phyloP scores from a whole-genome alignment of 2,888 invertebrate species.

The Tenthredo distinguenda region DNA sequence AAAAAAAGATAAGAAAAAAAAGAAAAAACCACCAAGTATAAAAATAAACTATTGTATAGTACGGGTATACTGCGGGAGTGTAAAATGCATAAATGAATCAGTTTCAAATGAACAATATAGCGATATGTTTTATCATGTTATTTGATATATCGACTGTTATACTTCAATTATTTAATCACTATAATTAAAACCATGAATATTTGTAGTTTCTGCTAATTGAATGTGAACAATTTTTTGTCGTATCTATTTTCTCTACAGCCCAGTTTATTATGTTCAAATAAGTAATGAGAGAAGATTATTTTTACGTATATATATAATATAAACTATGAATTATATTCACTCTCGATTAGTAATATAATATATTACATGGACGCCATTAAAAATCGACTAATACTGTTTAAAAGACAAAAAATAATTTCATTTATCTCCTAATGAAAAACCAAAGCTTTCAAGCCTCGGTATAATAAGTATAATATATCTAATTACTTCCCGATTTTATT shows the following conservation, averaged over 20 bases:
- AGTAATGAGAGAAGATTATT: not conserved
- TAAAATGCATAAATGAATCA: not conserved
- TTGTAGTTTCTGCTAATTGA: not conserved
- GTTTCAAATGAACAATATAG: not conserved
- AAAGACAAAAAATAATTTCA: constrained; percentile 29
- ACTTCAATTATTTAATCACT: not conserved
- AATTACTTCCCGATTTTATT: constrained; percentile 2
- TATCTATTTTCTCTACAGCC: not conserved
- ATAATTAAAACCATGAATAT: not conserved
- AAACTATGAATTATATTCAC: constrained; percentile 7
- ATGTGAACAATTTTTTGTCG: not conserved
- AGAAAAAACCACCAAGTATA: not conserved
- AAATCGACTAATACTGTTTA: constrained; percentile 25
- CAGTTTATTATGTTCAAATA: not conserved
- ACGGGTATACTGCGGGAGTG: not conserved
- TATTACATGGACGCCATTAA: constrained; percentile 43
- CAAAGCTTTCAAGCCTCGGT: constrained; percentile 10
- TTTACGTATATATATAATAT: not conserved
- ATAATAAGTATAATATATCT: constrained; percentile 14
- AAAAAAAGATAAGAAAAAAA: not conserved
- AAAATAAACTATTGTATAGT: constrained; percentile 12
- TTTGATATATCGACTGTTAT: not conserved
- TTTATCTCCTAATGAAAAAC: not conserved
- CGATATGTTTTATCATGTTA: constrained; percentile 20
- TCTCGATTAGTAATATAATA: constrained; percentile 9